Evolutionary conservation across 2,888 invertebrate species (phyloP), one percentile per base, ranked within the genome.

Genomic region (Sarcophaga carnaria): DNA sequence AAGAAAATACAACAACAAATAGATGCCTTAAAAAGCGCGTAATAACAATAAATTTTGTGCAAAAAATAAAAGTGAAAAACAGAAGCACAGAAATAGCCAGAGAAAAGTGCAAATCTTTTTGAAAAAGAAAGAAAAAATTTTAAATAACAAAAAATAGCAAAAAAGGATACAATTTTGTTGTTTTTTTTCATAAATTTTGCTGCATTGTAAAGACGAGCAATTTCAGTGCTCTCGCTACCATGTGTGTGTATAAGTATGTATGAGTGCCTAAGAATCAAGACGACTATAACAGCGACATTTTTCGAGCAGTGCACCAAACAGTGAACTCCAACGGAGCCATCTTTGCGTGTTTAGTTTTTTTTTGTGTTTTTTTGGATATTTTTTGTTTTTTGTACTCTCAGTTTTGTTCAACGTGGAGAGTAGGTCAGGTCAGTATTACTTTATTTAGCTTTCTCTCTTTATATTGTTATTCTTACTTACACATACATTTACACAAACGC

Each of bases 341-440:
- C 59, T 79, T 79, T 69, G 66, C 37, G 76, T 80, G n/a, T 5
- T 64, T 82, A n/a, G 62, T 62, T 14, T 63, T 76, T 76, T 20
- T 27, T 82, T 54, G 45, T 49, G 2, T 74, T 17, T 12, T 62
- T n/a, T 37, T 8, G 37, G 8, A 37, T 37, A 8, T 37, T 37
- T 37, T 37, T 37, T 37, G 3, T 37, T 37, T 2, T 37, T 37
- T 1, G 6, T 37, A 37, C 37, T 63, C 66, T 76, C 67, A 27
- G 37, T 74, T 75, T 83, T 76, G 20, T 27, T 75, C 69, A 64
- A 49, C 74, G 59, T 72, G 69, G 17, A 87, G 79, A 83, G 74
- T 86, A 87, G 87, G 87, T 87, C 87, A 87, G 87, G 87, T 87
- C 84, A 87, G 87, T 87, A 87, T 80, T 84, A 84, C 79, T 87